Evolutionary conservation across 2,797 vertebrate species (phyloP).

Genomic region (Cirrhinus molitorella): DNA sequence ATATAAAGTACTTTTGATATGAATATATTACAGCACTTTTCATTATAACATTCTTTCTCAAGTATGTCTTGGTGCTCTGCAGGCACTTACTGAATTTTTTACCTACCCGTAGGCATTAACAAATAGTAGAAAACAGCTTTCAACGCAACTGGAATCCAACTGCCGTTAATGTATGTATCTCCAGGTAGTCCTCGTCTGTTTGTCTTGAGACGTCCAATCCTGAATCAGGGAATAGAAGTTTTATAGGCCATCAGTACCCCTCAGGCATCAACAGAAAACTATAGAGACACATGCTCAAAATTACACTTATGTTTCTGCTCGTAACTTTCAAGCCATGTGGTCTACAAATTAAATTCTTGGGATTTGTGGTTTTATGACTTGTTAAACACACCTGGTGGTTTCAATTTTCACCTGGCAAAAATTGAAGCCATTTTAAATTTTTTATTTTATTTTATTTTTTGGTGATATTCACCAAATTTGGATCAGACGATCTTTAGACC

Average conservation of each 20-base stretch:
- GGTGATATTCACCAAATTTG: neutral
- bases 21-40: neutral
- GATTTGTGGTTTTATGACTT: neutral
- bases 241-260: conserved; percentile 54
- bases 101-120: conserved; percentile 4
- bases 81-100: conserved; percentile 14
- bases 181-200: conserved; percentile 31
- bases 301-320: conserved; percentile 16
- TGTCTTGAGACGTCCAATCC: conserved; percentile 41
- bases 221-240: conserved; percentile 38
- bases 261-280: conserved; percentile 45
- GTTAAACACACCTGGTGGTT: too few species aligned
- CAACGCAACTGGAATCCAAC: conserved; percentile 30
- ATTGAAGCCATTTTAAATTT: neutral
- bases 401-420: neutral
- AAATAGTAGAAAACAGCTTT: conserved; percentile 31
- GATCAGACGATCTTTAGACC: neutral
- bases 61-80: neutral
- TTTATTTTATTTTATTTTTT: neutral
- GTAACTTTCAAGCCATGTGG: conserved; percentile 26
- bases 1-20: neutral
- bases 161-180: conserved; percentile 50
- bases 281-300: conserved; percentile 35
- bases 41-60: neutral
- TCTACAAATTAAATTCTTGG: neutral